Conservation (phyloP, 2,797 vertebrate species). For the Sphenopsis melanotis region DNA sequence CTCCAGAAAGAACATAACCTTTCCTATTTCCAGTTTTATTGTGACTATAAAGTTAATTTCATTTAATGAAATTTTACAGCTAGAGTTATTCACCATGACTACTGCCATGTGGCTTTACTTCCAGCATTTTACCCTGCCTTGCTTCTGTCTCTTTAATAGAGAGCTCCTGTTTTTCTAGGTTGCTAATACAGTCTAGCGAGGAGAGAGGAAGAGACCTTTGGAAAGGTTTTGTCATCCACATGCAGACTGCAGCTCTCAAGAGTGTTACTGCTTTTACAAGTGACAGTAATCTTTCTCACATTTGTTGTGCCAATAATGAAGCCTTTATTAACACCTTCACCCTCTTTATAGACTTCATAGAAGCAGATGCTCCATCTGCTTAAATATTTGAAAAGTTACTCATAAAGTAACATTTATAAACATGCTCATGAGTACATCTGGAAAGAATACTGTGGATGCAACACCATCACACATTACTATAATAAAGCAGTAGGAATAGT, state of each 20-base stretch:
- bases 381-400: slow-evolving; percentile 37
- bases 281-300: slow-evolving; percentile 1
- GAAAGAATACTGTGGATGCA: background rate
- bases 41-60: slow-evolving; percentile 59
- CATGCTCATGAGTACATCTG: background rate
- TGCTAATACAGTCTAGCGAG: background rate
- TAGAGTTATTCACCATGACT: slow-evolving; percentile 32
- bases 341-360: background rate
- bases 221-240: background rate
- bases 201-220: background rate
- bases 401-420: slow-evolving; percentile 4
- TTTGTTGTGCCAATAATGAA: slow-evolving; percentile 29
- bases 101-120: slow-evolving; percentile 2
- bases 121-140: slow-evolving; percentile 9
- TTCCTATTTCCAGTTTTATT: slow-evolving; percentile 50
- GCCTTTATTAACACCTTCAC: slow-evolving; percentile 13
- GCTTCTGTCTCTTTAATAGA: background rate
- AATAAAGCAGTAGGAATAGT: background rate
- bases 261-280: slow-evolving; percentile 15
- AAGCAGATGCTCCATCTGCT: slow-evolving; percentile 37
- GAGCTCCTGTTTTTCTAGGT: background rate
- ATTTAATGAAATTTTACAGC: slow-evolving; percentile 57
- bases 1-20: slow-evolving; percentile 30
- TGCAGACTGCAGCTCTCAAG: background rate
- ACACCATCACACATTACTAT: background rate